Evolutionary conservation across 1,140 invertebrate genomes (phyloP).

Genomic region (Trachymyrmex cornetzi): DNA sequence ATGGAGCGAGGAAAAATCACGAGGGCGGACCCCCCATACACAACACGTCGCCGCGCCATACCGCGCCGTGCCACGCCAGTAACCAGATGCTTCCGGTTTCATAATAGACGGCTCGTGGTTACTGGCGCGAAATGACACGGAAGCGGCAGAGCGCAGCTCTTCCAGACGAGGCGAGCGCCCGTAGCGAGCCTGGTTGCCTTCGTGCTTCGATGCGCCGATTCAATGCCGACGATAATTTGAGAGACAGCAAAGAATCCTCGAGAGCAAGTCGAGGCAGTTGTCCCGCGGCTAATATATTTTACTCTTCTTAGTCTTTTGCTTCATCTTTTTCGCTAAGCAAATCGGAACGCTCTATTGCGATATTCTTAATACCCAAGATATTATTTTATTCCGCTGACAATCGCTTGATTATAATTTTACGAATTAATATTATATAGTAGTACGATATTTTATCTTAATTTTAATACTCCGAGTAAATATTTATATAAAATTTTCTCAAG

Average conservation of each 20-base stretch:
- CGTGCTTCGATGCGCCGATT: conserved; percentile 69
- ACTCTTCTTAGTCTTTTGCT: no score
- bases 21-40: conserved; percentile 5
- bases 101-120: conserved; percentile 71
- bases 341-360: neutral
- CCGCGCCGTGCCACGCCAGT: conserved; percentile 42
- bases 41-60: conserved; percentile 29
- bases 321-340: conserved; percentile 36
- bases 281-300: conserved; percentile 33
- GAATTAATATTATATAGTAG: neutral
- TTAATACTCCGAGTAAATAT: neutral
- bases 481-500: neutral
- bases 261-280: neutral
- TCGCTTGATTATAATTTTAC: neutral
- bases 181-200: conserved; percentile 46
- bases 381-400: neutral
- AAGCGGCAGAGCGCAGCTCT: conserved; percentile 69
- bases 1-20: conserved; percentile 65
- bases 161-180: conserved; percentile 50
- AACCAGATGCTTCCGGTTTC: conserved; percentile 75
- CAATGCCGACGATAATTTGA: conserved; percentile 70
- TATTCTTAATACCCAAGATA: neutral
- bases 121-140: conserved; percentile 75
- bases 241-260: conserved; percentile 64
- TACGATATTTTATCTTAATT: neutral